Evolutionary conservation across 2,797 vertebrate species (phyloP).

Genomic region (Diplodus puntazzo): DNA sequence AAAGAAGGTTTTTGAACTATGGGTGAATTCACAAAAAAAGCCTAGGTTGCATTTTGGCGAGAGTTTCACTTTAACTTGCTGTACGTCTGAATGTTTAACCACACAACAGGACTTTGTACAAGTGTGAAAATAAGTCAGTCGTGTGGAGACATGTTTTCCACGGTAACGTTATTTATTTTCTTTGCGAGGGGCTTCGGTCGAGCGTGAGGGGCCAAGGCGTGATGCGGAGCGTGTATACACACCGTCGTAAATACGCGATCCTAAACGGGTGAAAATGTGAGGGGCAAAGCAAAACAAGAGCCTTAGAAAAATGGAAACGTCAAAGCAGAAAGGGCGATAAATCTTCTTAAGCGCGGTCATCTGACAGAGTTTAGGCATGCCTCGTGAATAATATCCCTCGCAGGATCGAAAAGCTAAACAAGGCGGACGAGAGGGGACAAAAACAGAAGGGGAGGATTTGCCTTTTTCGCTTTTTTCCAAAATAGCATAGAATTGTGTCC

Average conservation of each 20-base stretch:
- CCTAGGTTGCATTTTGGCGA: too few relatives aligned
- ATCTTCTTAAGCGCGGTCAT: constrained; percentile 33
- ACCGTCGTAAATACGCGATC: constrained; percentile 28
- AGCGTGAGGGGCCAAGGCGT: constrained; percentile 2
- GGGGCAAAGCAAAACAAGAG: constrained; percentile 40
- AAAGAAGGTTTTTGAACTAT: too few relatives aligned
- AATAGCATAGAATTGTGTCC: constrained; percentile 1
- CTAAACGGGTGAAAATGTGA: constrained; percentile 21
- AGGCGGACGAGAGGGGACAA: constrained; percentile 37
- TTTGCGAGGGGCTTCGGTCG: constrained; percentile 1
- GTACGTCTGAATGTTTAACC: not conserved
- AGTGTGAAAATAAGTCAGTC: not conserved
- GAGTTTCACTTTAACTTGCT: not conserved
- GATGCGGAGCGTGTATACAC: constrained; percentile 37
- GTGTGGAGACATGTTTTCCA: not conserved
- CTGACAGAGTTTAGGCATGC: constrained; percentile 53
- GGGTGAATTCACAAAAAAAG: too few relatives aligned
- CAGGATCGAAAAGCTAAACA: constrained; percentile 40
- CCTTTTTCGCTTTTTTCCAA: not conserved
- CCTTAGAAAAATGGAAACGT: constrained; percentile 31
- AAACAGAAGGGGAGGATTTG: constrained; percentile 16
- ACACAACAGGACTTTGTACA: too few relatives aligned
- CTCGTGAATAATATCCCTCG: constrained; percentile 42
- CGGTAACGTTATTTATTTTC: not conserved
- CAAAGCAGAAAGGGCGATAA: constrained; percentile 11